phyloP scores from a whole-genome alignment of 2,888 invertebrate genomes.

The Liopterus haemorrhoidalis region DNA sequence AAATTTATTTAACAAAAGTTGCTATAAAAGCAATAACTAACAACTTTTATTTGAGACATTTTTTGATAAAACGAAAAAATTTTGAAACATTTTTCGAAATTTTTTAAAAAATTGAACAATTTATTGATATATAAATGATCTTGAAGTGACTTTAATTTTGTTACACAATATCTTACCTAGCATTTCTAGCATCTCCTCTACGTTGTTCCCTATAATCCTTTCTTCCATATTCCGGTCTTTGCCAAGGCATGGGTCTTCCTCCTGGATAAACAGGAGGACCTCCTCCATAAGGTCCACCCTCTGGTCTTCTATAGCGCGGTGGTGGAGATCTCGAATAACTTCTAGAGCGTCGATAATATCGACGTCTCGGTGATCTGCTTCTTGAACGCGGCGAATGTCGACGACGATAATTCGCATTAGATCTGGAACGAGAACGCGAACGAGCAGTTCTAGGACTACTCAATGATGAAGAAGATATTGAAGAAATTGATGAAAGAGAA shows the following conservation, averaged over 20 bases:
- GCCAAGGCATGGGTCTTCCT: conserved; percentile 31
- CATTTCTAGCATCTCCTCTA: too few relatives aligned
- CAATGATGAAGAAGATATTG: conserved; percentile 39
- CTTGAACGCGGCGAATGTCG: conserved; percentile 29
- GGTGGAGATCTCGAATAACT: conserved; percentile 16
- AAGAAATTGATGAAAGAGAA: conserved; percentile 32
- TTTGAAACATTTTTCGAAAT: too few relatives aligned
- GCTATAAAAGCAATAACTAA: too few relatives aligned
- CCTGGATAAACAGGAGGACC: background rate
- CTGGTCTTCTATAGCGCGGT: conserved; percentile 1
- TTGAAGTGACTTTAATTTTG: too few relatives aligned
- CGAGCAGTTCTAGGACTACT: conserved; percentile 30
- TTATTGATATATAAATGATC: too few relatives aligned
- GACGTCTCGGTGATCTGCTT: conserved; percentile 13
- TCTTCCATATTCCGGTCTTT: conserved; percentile 35
- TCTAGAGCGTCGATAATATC: conserved; percentile 17
- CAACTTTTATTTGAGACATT: too few relatives aligned
- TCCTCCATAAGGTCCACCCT: background rate
- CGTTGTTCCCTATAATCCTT: too few relatives aligned
- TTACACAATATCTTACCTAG: too few relatives aligned
- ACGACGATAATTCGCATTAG: conserved; percentile 36
- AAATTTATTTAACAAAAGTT: too few relatives aligned
- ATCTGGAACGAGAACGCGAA: conserved; percentile 41
- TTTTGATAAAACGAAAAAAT: too few relatives aligned
- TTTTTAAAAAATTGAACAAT: too few relatives aligned